A percentile compares a stretch with the other conserved stretches of the same genome.
These are phyloP conservation scores for Helleia helle DNA, from an alignment of 2,888 invertebrate species.

Conservation along the genomic window DNA sequence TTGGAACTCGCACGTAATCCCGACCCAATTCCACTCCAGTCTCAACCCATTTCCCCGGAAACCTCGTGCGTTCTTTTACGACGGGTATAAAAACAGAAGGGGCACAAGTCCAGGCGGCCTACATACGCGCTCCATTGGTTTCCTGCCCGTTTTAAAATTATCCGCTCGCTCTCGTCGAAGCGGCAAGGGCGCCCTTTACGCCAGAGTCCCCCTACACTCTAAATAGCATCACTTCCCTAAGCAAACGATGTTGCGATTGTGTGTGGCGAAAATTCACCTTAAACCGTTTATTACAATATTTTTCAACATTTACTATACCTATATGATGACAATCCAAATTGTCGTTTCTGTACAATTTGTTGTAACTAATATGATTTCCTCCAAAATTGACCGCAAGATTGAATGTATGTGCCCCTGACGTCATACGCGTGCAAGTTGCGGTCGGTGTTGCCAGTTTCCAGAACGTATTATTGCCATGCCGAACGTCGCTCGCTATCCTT, in stretches of 20 bases:
- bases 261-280: neutral
- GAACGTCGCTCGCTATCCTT: conserved; percentile 32
- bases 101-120: conserved; percentile 62
- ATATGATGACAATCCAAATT: too few species aligned
- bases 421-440: too few species aligned
- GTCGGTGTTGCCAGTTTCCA: conserved; percentile 1
- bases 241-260: conserved; percentile 7
- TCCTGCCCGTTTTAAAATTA: conserved; percentile 66
- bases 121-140: conserved; percentile 62
- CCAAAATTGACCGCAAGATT: too few species aligned
- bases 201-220: conserved; percentile 41
- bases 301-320: too few species aligned
- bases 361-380: too few species aligned
- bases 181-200: conserved; percentile 66
- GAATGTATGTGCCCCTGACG: too few species aligned
- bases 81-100: conserved; percentile 49
- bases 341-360: too few species aligned
- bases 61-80: conserved; percentile 47
- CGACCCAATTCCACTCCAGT: conserved; percentile 52
- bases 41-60: conserved; percentile 62
- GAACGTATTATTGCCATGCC: too few species aligned
- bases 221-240: conserved; percentile 23
- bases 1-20: conserved; percentile 26
- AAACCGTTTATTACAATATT: too few species aligned
- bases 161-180: conserved; percentile 53